Conservation (phyloP, 2,888 invertebrate species). For the Hypsopygia costalis region DNA sequence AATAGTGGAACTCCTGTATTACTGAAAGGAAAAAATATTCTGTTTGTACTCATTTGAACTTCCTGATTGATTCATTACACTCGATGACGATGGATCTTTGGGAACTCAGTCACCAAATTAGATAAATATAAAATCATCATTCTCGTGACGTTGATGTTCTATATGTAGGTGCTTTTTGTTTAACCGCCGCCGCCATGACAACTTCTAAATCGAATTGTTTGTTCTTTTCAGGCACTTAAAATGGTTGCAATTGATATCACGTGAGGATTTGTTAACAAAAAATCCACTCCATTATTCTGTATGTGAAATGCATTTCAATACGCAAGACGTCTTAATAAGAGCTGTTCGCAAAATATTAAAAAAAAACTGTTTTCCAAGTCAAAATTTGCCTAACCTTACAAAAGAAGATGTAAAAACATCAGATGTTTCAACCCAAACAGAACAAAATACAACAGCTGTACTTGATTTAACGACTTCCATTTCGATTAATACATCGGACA, state of each 20-base stretch:
- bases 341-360: conserved; percentile 9
- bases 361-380: conserved; percentile 7
- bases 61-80: too few relatives aligned
- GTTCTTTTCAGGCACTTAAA: conserved; percentile 8
- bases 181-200: neutral
- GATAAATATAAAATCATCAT: neutral
- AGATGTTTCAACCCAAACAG: conserved; percentile 7
- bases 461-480: conserved; percentile 3
- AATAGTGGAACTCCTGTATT: too few relatives aligned
- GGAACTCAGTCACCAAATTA: too few relatives aligned
- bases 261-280: conserved; percentile 10
- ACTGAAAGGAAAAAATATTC: too few relatives aligned
- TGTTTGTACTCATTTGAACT: too few relatives aligned
- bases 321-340: conserved; percentile 1
- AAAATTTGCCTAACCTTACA: conserved; percentile 5
- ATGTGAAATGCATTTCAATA: conserved; percentile 12
- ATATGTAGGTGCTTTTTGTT: neutral
- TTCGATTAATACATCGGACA: conserved; percentile 5
- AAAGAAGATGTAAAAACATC: conserved; percentile 4
- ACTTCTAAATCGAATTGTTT: neutral
- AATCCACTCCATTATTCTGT: conserved; percentile 1
- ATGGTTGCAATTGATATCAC: conserved; percentile 9
- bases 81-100: too few relatives aligned
- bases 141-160: neutral
- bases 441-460: conserved; percentile 1